Percentiles rank a stretch among this genome's conserved stretches.
These are phyloP conservation scores for Acleris emargana DNA, from an alignment of 2,888 invertebrate species.

Conservation along the genomic window DNA sequence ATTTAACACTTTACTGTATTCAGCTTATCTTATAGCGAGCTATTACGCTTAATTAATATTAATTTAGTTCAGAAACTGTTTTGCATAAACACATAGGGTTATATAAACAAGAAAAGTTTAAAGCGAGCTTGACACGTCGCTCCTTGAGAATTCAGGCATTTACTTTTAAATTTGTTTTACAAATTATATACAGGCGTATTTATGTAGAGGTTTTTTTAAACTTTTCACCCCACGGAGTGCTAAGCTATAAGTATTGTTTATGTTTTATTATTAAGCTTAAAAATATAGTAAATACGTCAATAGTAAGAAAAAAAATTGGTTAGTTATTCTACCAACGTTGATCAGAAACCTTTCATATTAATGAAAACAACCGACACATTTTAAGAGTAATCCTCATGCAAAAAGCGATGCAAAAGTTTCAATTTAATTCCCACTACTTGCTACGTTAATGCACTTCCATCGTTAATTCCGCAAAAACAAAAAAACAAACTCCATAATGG, in stretches of 20 bases:
- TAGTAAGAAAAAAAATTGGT: no score
- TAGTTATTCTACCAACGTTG: no score
- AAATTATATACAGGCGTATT: slow-evolving; percentile 5
- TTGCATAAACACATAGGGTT: slow-evolving; percentile 13
- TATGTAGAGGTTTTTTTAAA: background rate
- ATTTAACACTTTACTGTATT: slow-evolving; percentile 2
- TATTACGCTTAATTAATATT: slow-evolving; percentile 12
- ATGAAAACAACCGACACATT: no score
- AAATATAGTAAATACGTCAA: no score
- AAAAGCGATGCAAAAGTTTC: no score
- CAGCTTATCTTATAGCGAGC: slow-evolving; percentile 3
- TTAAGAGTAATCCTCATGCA: no score
- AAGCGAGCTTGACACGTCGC: slow-evolving; percentile 15
- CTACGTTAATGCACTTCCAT: no score
- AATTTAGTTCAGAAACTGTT: slow-evolving; percentile 10
- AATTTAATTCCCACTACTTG: no score
- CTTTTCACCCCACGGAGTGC: background rate
- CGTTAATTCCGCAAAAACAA: no score
- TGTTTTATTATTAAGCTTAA: no score
- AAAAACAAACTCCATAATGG: background rate
- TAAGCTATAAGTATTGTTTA: no score
- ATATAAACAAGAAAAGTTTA: slow-evolving; percentile 14
- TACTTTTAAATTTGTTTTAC: background rate
- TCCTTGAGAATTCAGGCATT: slow-evolving; percentile 6
- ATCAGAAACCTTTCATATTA: no score